phyloP scores from a whole-genome alignment of 2,888 invertebrate genomes.

The Trichopoda pennipes region DNA sequence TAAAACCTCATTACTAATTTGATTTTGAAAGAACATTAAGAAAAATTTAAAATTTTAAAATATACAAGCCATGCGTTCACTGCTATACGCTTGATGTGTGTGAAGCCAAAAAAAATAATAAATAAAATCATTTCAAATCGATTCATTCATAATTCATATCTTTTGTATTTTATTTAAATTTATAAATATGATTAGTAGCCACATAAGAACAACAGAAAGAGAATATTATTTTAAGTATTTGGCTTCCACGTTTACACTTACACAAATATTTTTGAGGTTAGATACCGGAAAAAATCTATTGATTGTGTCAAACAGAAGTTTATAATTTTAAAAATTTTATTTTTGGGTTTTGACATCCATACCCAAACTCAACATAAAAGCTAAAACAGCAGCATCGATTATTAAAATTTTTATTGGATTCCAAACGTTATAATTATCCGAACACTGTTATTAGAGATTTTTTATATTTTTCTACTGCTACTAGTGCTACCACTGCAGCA shows the following conservation, averaged over 20 bases:
- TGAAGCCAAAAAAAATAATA: too few species aligned
- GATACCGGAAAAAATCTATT: too few species aligned
- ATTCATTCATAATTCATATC: too few species aligned
- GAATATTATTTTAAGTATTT: neutral
- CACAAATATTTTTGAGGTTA: too few species aligned
- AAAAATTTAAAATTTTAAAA: neutral
- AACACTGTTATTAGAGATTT: constrained; percentile 18
- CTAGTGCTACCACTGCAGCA: constrained; percentile 15
- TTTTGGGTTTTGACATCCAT: too few species aligned
- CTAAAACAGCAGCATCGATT: neutral
- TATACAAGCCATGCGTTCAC: neutral
- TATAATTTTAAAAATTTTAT: constrained; percentile 42
- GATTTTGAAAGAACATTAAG: neutral
- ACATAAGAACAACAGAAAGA: neutral
- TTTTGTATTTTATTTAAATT: too few species aligned
- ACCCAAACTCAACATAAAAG: neutral
- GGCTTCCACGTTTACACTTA: neutral
- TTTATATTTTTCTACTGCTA: constrained; percentile 9
- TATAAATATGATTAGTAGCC: too few species aligned
- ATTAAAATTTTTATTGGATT: constrained; percentile 40
- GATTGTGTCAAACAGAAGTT: constrained; percentile 70
- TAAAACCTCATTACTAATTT: too few species aligned
- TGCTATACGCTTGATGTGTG: too few species aligned
- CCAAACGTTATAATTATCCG: constrained; percentile 51
- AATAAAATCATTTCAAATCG: too few species aligned